phyloP scores from a whole-genome alignment of 2,113 vertebrate genomes.

The Rattus rattus region DNA sequence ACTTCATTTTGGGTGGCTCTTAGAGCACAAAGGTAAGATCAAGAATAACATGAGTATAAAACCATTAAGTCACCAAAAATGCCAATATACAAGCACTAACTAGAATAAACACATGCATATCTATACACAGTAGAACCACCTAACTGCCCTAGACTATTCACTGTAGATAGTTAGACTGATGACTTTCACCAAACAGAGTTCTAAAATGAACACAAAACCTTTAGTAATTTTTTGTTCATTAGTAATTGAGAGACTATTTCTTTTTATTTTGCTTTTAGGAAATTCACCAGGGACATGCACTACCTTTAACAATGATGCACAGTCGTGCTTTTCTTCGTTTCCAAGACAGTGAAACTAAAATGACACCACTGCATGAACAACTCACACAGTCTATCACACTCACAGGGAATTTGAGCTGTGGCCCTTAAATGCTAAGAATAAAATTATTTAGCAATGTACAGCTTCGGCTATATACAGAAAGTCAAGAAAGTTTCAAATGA shows the following conservation, averaged over 20 bases:
- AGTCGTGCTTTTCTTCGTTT: slow-evolving; percentile 2
- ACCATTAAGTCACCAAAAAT: not conserved
- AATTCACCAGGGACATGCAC: not conserved
- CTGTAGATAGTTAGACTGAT: not conserved
- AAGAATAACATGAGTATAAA: not conserved
- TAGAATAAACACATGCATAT: not conserved
- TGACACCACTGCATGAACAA: not conserved
- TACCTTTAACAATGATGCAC: not conserved
- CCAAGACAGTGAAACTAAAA: not conserved
- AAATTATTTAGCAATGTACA: not conserved
- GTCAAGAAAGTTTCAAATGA: not conserved
- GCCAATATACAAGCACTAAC: not conserved
- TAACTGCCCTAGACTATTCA: not conserved
- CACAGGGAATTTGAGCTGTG: not conserved
- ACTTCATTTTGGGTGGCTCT: not conserved
- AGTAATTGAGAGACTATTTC: not conserved
- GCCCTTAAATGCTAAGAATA: slow-evolving; percentile 11
- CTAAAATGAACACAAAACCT: slow-evolving; percentile 9
- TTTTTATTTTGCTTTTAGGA: not conserved
- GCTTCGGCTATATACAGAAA: not conserved
- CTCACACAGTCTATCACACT: not conserved
- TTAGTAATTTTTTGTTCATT: not conserved
- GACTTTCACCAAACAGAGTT: not conserved
- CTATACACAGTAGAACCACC: not conserved
- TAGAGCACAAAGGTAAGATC: not conserved